Evolutionary conservation across 2,113 vertebrate species (phyloP).

Genomic region (Anguilla japonica): DNA sequence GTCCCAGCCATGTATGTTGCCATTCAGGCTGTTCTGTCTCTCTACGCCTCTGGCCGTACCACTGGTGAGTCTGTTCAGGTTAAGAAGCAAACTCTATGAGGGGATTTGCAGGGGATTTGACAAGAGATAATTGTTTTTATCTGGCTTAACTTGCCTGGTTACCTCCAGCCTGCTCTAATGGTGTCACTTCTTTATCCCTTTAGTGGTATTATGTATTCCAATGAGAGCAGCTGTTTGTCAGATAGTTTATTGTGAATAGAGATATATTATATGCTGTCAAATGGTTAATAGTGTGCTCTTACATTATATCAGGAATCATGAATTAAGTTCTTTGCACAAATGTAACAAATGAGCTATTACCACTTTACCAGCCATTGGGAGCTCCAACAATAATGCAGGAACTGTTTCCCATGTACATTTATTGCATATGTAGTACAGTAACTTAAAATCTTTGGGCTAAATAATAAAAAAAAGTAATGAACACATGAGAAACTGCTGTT

Average conservation of each 20-base stretch:
- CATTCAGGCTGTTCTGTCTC: slow-evolving; percentile 98
- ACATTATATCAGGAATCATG: not conserved
- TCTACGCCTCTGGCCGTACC: slow-evolving; percentile 97
- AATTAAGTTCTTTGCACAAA: not conserved
- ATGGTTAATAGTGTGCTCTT: no score
- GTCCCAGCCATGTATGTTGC: slow-evolving; percentile 99
- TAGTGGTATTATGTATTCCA: not conserved
- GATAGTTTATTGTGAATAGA: not conserved
- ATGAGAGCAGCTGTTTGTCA: not conserved
- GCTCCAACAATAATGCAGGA: not conserved
- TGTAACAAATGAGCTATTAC: not conserved
- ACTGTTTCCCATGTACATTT: not conserved
- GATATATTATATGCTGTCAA: no score
- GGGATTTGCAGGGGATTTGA: not conserved
- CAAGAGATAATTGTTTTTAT: not conserved
- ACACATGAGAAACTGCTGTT: no score
- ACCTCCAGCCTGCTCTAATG: not conserved
- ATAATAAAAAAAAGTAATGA: not conserved
- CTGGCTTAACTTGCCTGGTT: not conserved
- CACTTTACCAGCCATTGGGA: no score
- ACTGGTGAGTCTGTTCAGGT: slow-evolving; percentile 79
- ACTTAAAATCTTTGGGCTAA: not conserved
- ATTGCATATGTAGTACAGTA: no score
- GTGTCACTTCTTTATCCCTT: not conserved
- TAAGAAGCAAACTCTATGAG: not conserved